phyloP scores from a whole-genome alignment of 2,888 invertebrate species.

The Chorisops tibialis region DNA sequence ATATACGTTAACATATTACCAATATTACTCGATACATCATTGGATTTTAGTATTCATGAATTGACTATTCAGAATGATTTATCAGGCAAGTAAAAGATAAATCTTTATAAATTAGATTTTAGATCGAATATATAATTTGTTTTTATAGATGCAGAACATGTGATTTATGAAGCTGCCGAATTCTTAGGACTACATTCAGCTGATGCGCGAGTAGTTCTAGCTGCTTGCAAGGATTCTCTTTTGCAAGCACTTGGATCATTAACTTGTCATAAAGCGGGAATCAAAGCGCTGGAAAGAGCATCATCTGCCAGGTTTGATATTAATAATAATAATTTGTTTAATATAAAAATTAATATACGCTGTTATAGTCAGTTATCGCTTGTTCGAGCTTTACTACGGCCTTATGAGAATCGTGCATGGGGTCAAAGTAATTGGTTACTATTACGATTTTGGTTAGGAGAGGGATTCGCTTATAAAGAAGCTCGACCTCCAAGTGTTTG shows the following conservation, averaged over 20 bases:
- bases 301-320: conserved; percentile 52
- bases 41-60: conserved; percentile 51
- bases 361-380: conserved; percentile 58
- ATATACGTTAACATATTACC: conserved; percentile 61
- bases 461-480: conserved; percentile 74
- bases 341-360: conserved; percentile 40
- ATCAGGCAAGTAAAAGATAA: conserved; percentile 32
- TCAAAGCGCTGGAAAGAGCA: conserved; percentile 68
- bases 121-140: background rate
- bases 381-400: conserved; percentile 67
- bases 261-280: conserved; percentile 68
- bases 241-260: conserved; percentile 75
- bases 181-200: conserved; percentile 74
- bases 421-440: conserved; percentile 84
- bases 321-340: background rate
- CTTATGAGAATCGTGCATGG: conserved; percentile 79
- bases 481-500: conserved; percentile 56
- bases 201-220: conserved; percentile 69
- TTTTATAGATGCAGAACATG: conserved; percentile 57
- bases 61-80: conserved; percentile 46
- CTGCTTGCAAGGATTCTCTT: conserved; percentile 72
- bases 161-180: conserved; percentile 63
- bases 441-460: conserved; percentile 79
- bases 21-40: conserved; percentile 48
- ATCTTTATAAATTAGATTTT: background rate